Conservation (phyloP, 2,888 invertebrate species). For the Rugalucina vietnamica region DNA sequence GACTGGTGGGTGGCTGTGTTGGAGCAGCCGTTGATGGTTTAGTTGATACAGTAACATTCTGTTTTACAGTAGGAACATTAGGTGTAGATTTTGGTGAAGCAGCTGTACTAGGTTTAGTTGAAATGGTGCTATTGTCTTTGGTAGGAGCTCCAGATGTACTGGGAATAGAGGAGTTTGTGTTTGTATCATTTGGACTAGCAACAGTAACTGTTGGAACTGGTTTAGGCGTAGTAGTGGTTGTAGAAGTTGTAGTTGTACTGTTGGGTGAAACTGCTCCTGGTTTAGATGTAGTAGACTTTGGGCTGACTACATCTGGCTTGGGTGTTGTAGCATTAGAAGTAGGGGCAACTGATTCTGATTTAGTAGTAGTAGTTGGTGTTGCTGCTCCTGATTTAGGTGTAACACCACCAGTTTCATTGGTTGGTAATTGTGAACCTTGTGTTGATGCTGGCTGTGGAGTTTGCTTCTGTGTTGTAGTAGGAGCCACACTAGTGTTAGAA, state of each 20-base stretch:
- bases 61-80: neutral
- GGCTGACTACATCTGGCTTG: too few relatives aligned
- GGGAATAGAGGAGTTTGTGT: neutral
- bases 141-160: neutral
- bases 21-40: conserved; percentile 6
- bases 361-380: neutral
- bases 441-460: neutral
- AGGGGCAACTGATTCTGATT: neutral
- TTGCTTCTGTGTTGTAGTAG: neutral
- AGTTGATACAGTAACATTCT: neutral
- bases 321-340: too few relatives aligned
- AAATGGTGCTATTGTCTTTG: neutral
- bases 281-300: neutral
- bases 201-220: neutral
- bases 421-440: neutral
- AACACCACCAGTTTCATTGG: neutral
- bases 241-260: neutral
- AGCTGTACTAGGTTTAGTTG: neutral
- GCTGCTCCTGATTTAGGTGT: neutral
- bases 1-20: neutral
- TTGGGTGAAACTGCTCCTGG: neutral
- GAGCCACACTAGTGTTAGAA: neutral
- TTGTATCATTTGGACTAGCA: neutral
- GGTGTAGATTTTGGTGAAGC: neutral
- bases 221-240: neutral